Evolutionary conservation across 2,888 invertebrate genomes (phyloP), one percentile per base, ranked within the genome.

Genomic region (Leptinotarsa rubiginosa): DNA sequence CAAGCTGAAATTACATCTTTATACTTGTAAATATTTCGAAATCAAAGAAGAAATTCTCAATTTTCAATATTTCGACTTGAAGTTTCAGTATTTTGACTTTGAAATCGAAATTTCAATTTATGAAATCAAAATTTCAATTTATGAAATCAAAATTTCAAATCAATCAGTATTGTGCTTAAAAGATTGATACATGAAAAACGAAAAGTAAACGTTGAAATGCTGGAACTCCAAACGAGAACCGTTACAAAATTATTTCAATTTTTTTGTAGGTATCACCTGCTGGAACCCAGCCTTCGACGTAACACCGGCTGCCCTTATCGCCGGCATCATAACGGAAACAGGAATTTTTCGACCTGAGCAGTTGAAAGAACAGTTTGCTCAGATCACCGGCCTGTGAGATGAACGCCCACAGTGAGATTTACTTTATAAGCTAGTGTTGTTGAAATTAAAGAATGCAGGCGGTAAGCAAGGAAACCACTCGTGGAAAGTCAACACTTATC

Each of bases 271-370:
- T 71, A 96, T 98, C 71, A 90, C 91, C 70, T 97, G 97, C 86
- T 99, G 98, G 98, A 99, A 99, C 90, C 99, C 99, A 69, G 96
- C 98, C 0, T 99, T 99, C 88, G 99, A 99, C 88, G 95, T 99
- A 0, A 99, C 99, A 4, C 99, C 99, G 41, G 96, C 96, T 0
- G 89, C 91, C 20, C 90, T 99, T 49, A 98, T 99, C 79, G 95
- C 96, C 73, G 97, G 94, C 22, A 96, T 99, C 78, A 95, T 99
- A 50, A 99, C 99, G 13, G 98, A 99, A 88, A 92, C 91, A 81
- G 99, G 98, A 18, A 95, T 97, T 1, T 97, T 93, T 84, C 87
- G 89, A 77, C 95, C 96, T 4, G 86, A 85, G 25, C 88, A 90
- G 74, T 83, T 91, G 64, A 80, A 79, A 72, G 75, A 81, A 50